These are phyloP conservation scores for Fundulus diaphanus DNA, from an alignment of 2,797 vertebrate genomes.

Conservation along the genomic window DNA sequence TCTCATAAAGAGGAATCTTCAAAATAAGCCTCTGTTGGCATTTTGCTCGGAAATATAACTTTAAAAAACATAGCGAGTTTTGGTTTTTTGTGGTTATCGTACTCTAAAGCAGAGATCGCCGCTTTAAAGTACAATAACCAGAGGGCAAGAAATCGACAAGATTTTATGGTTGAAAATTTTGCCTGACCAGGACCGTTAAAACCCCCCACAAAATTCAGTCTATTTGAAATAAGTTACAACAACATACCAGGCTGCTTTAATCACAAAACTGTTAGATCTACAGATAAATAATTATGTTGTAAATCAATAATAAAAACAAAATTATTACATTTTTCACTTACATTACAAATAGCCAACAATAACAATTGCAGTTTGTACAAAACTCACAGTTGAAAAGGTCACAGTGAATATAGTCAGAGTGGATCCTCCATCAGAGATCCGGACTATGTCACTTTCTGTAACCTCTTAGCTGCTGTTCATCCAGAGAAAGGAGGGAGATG, in stretches of 20 bases:
- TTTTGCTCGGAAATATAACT: too few relatives aligned
- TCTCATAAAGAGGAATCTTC: neutral
- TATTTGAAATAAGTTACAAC: neutral
- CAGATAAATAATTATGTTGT: neutral
- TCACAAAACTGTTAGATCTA: neutral
- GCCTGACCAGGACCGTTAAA: rapidly evolving
- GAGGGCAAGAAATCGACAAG: too few relatives aligned
- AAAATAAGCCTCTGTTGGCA: neutral
- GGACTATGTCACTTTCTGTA: too few relatives aligned
- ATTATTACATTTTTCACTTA: too few relatives aligned
- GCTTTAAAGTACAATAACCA: too few relatives aligned
- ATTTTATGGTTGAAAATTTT: too few relatives aligned
- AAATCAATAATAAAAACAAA: neutral
- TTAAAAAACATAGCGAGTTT: too few relatives aligned
- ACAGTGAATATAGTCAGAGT: slow-evolving; percentile 53
- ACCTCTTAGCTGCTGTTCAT: too few relatives aligned
- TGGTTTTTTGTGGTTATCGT: neutral
- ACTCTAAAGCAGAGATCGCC: neutral
- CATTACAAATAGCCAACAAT: too few relatives aligned
- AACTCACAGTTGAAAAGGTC: neutral
- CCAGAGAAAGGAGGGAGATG: slow-evolving; percentile 59
- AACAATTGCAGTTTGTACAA: too few relatives aligned
- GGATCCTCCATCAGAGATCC: slow-evolving; percentile 38
- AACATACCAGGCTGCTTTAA: too few relatives aligned
- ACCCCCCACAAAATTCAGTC: neutral